Conservation (phyloP, 2,113 vertebrate genomes). For the Boulengeromyrus knoepffleri region DNA sequence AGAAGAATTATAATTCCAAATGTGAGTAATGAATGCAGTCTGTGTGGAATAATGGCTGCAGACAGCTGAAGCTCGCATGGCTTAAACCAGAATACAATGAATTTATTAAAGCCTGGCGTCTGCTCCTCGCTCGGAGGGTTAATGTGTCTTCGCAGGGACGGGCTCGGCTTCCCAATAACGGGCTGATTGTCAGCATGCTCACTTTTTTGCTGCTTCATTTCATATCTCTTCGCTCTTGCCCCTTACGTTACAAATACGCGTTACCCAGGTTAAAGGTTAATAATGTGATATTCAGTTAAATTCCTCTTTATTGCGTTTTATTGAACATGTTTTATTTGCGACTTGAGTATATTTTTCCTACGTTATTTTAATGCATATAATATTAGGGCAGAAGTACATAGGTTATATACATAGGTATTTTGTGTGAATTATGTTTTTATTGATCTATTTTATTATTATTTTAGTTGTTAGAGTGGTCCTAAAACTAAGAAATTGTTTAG, state of each 20-base stretch:
- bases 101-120: neutral
- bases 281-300: neutral
- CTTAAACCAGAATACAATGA: neutral
- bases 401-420: neutral
- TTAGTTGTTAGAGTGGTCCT: neutral
- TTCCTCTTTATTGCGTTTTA: neutral
- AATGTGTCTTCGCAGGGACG: neutral
- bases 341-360: neutral
- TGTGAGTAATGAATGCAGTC: neutral
- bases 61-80: neutral
- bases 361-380: neutral
- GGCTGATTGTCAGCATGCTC: neutral
- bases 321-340: neutral
- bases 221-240: neutral
- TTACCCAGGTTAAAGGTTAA: neutral
- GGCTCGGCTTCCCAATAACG: neutral
- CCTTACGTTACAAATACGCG: neutral
- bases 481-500: neutral
- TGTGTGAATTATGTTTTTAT: neutral
- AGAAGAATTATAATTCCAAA: neutral
- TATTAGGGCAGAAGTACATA: neutral
- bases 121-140: neutral
- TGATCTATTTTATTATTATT: neutral
- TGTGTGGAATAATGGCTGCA: neutral
- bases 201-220: neutral